A percentile compares a stretch with the other conserved stretches of the same genome.
These are phyloP conservation scores for Hassar affinis DNA, from an alignment of 2,113 vertebrate species.

Conservation along the genomic window DNA sequence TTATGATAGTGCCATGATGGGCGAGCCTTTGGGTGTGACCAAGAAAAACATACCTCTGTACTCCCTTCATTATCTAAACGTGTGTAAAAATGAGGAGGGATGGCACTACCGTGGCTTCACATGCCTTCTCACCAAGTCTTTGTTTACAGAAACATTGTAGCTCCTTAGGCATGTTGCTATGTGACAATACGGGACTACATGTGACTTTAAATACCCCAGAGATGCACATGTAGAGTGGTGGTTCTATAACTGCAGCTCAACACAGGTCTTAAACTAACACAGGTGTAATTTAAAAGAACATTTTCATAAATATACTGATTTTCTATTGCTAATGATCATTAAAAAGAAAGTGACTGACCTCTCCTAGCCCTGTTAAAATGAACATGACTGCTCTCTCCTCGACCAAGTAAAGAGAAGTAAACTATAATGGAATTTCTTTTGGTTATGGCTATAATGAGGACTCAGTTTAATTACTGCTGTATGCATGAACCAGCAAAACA, in stretches of 20 bases:
- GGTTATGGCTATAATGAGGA: slow-evolving; percentile 45
- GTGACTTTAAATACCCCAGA: slow-evolving; percentile 16
- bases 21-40: not conserved
- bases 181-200: not conserved
- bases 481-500: slow-evolving; percentile 32
- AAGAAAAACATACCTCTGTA: not conserved
- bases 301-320: not conserved
- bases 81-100: slow-evolving; percentile 25
- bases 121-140: not conserved
- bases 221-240: not conserved
- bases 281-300: not conserved
- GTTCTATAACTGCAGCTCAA: not conserved
- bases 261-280: not conserved
- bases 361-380: not conserved
- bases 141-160: not conserved
- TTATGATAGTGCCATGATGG: not conserved
- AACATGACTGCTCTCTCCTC: not conserved
- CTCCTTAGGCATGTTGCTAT: not conserved
- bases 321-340: not conserved
- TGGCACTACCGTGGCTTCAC: slow-evolving; percentile 22
- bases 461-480: slow-evolving; percentile 58
- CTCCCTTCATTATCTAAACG: not conserved
- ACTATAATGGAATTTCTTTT: slow-evolving; percentile 2
- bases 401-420: not conserved
- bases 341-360: not conserved